Conservation (phyloP, 2,797 vertebrate species). For the Cercopithecus hamlyni region DNA sequence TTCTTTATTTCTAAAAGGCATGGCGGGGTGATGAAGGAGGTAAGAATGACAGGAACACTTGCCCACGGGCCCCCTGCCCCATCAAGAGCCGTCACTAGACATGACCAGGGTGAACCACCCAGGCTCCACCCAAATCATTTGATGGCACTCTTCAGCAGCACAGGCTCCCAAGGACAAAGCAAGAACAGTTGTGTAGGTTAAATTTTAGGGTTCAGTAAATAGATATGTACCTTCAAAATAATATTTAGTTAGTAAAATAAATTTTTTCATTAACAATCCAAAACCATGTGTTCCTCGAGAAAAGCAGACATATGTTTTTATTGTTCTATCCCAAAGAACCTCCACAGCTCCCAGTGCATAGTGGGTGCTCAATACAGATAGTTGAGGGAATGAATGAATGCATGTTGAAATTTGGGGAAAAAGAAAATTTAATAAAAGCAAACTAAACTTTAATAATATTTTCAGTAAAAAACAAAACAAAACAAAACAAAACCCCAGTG, state of each 20-base stretch:
- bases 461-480: background rate
- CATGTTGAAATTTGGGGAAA: background rate
- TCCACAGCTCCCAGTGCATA: fast-evolving
- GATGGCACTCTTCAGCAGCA: fast-evolving
- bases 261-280: background rate
- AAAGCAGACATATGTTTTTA: background rate
- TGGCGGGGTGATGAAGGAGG: background rate
- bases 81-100: background rate
- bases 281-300: background rate
- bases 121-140: fast-evolving
- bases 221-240: background rate
- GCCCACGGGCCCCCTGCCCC: fast-evolving
- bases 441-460: background rate
- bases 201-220: background rate
- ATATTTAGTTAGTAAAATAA: background rate
- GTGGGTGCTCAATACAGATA: background rate
- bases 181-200: fast-evolving
- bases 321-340: background rate
- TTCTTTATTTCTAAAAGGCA: background rate
- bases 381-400: background rate
- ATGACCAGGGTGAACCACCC: fast-evolving
- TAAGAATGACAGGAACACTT: fast-evolving
- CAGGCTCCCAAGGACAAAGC: background rate
- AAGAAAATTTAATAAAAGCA: background rate
- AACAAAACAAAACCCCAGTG: background rate